Percentiles rank a stretch among this genome's conserved stretches.
Evolutionary conservation across 2,797 vertebrate species (phyloP).

Genomic region (Rallus crepitans): DNA sequence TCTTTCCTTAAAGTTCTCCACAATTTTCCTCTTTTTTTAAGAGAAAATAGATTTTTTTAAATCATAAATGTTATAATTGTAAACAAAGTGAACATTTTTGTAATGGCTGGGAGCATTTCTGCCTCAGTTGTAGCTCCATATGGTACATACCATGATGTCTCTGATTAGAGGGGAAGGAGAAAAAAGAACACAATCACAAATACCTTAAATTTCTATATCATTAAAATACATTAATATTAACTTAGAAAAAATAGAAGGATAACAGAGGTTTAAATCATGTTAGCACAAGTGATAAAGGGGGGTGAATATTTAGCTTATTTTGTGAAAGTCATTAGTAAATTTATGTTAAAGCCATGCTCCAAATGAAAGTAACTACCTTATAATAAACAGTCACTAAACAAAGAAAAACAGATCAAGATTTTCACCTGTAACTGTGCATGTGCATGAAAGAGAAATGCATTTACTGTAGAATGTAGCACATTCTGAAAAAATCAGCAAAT

Average conservation of each 20-base stretch:
- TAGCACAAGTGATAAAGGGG: neutral
- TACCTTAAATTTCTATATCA: neutral
- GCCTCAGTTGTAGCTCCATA: neutral
- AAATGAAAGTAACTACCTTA: neutral
- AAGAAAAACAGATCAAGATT: neutral
- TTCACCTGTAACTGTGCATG: neutral
- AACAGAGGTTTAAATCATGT: neutral
- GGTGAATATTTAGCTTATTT: neutral
- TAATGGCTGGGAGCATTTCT: neutral
- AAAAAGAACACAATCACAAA: neutral
- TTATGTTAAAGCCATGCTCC: neutral
- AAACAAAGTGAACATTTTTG: neutral
- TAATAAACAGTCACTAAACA: neutral
- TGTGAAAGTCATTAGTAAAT: neutral
- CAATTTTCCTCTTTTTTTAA: conserved; percentile 50
- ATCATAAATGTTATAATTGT: neutral
- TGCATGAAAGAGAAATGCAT: neutral
- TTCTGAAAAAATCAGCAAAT: neutral
- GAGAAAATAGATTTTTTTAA: neutral
- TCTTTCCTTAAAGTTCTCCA: conserved; percentile 64
- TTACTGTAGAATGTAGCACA: neutral
- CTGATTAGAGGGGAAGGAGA: neutral
- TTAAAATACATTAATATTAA: neutral
- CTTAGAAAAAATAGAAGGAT: neutral
- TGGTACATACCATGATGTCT: neutral